Evolutionary conservation across 2,888 invertebrate species (phyloP), one percentile per base, ranked within the genome.

Genomic region (Yponomeuta plumbellus): DNA sequence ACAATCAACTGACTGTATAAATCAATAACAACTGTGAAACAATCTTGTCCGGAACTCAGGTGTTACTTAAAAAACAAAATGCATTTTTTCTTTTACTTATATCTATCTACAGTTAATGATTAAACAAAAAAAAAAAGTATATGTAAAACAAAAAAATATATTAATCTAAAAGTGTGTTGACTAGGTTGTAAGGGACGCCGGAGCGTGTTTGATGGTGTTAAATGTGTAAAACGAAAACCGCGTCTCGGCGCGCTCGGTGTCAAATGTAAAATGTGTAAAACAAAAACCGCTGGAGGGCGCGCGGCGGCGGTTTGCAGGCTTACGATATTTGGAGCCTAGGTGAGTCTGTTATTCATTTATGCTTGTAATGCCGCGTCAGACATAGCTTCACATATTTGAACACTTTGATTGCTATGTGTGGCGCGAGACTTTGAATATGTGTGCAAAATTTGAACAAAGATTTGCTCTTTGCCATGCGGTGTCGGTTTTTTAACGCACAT

Each of bases 301-400:
- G 62, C 69, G 73, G 75, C 71, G 73, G 72, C 73, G 75, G 76
- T 80, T 73, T 75, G 76, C 76, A 75, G 76, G 80, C 80, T 73
- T 74, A 68, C 71, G 73, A 64, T 71, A 70, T 73, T 73, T 74
- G 76, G 76, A 83, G 84, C 83, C 81, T 80, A 78, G 88, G 86
- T 87, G 73, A 79, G 85, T 64, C 59, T 61, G 66, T 69, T 68
- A 66, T 3, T 13, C 44, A 58, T 56, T 64, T 66, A 2, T 52
- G 3, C 10, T 17, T 17, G 11, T 11, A 11, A 39, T 11, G 11
- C 6, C 39, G 11, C 39, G 39, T 39, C 39, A 39, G 39, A 39
- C 39, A 39, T n/a, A n/a, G n/a, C n/a, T n/a, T n/a, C n/a, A n/a
- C n/a, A n/a, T n/a, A n/a, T n/a, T n/a, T n/a, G n/a, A n/a, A n/a